Conservation (phyloP, 1,140 invertebrate genomes). For the Drosophila tristis region DNA sequence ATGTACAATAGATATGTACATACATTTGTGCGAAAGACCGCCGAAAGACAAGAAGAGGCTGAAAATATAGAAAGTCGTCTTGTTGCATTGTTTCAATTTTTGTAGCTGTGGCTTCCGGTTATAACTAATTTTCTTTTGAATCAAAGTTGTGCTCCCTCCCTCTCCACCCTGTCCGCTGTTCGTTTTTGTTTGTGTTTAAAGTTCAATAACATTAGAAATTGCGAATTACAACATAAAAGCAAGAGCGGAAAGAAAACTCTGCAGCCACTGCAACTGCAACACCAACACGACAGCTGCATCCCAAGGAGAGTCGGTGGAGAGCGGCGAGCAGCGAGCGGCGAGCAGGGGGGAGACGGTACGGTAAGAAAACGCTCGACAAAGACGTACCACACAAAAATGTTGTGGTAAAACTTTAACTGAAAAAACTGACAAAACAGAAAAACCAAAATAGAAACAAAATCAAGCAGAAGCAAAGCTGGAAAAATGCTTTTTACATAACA, state of each 20-base stretch:
- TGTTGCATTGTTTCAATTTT: constrained; percentile 70
- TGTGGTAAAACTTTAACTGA: constrained; percentile 40
- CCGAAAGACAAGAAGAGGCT: constrained; percentile 21
- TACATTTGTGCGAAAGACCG: background rate
- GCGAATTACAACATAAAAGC: constrained; percentile 72
- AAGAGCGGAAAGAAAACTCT: constrained; percentile 46
- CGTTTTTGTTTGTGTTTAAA: constrained; percentile 58
- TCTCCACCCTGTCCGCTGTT: background rate
- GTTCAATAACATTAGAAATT: constrained; percentile 82
- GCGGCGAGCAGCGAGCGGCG: constrained; percentile 1
- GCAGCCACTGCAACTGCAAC: constrained; percentile 9
- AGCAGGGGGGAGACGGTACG: background rate
- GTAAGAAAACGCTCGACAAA: constrained; percentile 4
- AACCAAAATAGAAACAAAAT: constrained; percentile 30
- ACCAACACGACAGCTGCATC: constrained; percentile 48
- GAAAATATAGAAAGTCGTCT: constrained; percentile 68
- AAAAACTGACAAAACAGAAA: constrained; percentile 49
- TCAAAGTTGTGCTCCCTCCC: constrained; percentile 54
- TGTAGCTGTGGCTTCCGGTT: constrained; percentile 71
- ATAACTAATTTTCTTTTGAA: constrained; percentile 65
- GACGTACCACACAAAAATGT: constrained; percentile 46
- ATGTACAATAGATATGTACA: constrained; percentile 4
- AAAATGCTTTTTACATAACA: constrained; percentile 84
- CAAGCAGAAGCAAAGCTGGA: constrained; percentile 64
- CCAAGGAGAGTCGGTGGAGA: constrained; percentile 10